Conservation (phyloP, 2,888 invertebrate species). For the Zaprionus lineosus region DNA sequence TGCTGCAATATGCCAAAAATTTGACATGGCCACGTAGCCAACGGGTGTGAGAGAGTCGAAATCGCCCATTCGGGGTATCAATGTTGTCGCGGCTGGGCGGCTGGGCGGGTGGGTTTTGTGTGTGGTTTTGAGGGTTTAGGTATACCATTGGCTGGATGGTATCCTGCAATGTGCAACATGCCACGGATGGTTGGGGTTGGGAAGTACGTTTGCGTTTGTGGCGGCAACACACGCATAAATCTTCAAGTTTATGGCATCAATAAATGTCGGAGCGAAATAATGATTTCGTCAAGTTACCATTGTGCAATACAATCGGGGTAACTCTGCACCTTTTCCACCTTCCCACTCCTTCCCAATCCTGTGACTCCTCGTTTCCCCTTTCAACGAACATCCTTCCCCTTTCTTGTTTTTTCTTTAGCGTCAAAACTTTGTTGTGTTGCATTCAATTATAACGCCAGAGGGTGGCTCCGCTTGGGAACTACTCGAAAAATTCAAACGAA, state of each 20-base stretch:
- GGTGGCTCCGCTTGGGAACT: conserved; percentile 5
- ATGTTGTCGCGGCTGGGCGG: conserved; percentile 28
- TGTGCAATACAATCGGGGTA: conserved; percentile 48
- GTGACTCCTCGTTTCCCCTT: too few species aligned
- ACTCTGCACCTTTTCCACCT: conserved; percentile 24
- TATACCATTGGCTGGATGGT: conserved; percentile 25
- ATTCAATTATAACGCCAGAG: conserved; percentile 14
- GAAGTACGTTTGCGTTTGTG: conserved; percentile 31
- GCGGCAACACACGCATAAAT: conserved; percentile 77
- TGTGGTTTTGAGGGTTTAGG: conserved; percentile 32
- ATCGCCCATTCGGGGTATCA: conserved; percentile 46
- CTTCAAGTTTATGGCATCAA: conserved; percentile 83
- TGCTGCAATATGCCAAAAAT: conserved; percentile 72
- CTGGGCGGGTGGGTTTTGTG: conserved; percentile 52
- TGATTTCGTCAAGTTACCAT: conserved; percentile 78
- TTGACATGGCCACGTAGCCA: conserved; percentile 69
- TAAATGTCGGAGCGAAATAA: conserved; percentile 82
- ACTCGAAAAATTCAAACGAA: conserved; percentile 1
- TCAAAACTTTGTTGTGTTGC: conserved; percentile 23
- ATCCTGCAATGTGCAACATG: conserved; percentile 44
- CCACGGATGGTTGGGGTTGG: background rate
- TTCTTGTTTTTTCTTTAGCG: background rate
- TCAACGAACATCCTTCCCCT: too few species aligned
- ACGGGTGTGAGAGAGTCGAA: conserved; percentile 13
- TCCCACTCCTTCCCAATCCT: background rate